Conservation (phyloP, 2,113 vertebrate genomes). For the Cephalopterus ornatus region DNA sequence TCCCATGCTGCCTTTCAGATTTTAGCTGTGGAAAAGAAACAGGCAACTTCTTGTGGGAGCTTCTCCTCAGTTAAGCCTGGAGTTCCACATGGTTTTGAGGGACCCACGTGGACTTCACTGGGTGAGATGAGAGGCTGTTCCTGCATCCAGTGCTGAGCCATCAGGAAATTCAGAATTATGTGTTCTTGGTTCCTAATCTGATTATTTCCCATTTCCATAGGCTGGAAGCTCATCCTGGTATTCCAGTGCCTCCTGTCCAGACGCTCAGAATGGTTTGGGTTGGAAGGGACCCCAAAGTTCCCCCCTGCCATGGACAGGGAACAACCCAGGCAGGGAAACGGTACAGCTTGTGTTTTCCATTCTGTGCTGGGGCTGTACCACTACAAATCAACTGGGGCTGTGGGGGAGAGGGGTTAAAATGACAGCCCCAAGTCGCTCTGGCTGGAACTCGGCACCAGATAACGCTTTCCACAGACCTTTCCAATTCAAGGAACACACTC, state of each 20-base stretch:
- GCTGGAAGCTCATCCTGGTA: neutral
- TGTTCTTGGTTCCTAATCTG: neutral
- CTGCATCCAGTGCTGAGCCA: neutral
- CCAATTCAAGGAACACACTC: neutral
- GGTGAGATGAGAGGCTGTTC: no score
- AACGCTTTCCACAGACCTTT: neutral
- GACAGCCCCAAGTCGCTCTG: no score
- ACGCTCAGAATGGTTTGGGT: neutral
- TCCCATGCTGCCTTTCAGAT: neutral
- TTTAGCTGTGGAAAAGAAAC: neutral
- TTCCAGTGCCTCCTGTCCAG: neutral
- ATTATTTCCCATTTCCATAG: neutral
- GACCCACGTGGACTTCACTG: fast-evolving
- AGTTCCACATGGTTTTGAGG: neutral
- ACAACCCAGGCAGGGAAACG: no score
- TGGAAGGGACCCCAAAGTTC: neutral
- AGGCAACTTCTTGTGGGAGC: neutral
- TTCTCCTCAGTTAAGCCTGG: neutral
- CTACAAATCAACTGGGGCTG: no score
- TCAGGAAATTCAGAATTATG: neutral
- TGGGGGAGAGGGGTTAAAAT: no score
- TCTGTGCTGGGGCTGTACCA: no score
- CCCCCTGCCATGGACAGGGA: neutral
- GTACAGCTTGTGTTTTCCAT: no score
- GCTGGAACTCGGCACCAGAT: neutral